Percentiles rank a stretch among this genome's conserved stretches.
Conservation (phyloP, 2,797 vertebrate species). For the Acridotheres tristis region DNA sequence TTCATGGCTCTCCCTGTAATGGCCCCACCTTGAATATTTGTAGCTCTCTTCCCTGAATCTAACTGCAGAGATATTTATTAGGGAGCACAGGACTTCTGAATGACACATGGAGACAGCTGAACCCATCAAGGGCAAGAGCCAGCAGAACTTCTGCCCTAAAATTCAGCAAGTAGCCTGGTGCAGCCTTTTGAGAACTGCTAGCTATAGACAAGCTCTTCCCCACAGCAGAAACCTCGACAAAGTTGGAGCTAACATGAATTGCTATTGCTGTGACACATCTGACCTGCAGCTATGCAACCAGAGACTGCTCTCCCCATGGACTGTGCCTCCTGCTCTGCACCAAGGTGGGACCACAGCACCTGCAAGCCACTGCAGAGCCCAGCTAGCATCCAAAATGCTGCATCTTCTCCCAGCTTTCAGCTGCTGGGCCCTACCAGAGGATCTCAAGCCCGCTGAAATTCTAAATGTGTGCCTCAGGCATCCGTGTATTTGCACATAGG, state of each 20-base stretch:
- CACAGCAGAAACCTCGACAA: not conserved
- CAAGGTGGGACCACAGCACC: not conserved
- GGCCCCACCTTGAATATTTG: not conserved
- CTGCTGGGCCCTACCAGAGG: not conserved
- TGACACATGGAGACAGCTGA: not conserved
- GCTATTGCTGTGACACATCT: not conserved
- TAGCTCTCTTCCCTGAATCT: not conserved
- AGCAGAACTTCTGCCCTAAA: not conserved
- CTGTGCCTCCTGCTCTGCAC: not conserved
- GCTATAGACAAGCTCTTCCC: not conserved
- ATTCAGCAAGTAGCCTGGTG: not conserved
- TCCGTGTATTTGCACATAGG: not conserved
- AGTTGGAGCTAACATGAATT: not conserved
- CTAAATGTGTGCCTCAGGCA: not conserved
- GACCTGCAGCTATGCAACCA: not conserved
- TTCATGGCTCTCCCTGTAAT: not conserved
- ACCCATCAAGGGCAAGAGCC: not conserved
- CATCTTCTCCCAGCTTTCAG: fast-evolving
- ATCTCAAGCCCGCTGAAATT: not conserved
- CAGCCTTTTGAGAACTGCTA: not conserved
- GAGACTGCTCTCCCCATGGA: fast-evolving
- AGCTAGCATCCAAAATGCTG: not conserved
- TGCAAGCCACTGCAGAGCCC: not conserved
- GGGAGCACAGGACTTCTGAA: not conserved
- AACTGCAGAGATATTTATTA: not conserved